A percentile compares a stretch with the other conserved stretches of the same genome.
phyloP scores from a whole-genome alignment of 1,140 invertebrate genomes.

The Bombyx mori region ASM3026992v2 NC_085109.1:1693001-1693500 shows the following conservation, averaged over 20 bases:
- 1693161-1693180: constrained; percentile 62
- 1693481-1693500: constrained; percentile 64
- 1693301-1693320: constrained; percentile 73
- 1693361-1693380: constrained; percentile 73
- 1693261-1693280: constrained; percentile 72
- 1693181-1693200: constrained; percentile 71
- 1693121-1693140: constrained; percentile 73
- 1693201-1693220: constrained; percentile 70
- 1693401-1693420: constrained; percentile 69
- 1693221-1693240: constrained; percentile 70
- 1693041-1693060: too few species aligned
- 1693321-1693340: constrained; percentile 70
- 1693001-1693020: too few species aligned
- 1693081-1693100: too few species aligned
- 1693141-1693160: constrained; percentile 70
- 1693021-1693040: too few species aligned
- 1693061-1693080: too few species aligned
- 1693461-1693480: constrained; percentile 68
- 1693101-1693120: too few species aligned
- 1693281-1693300: constrained; percentile 66
- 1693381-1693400: constrained; percentile 64
- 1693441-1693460: constrained; percentile 70
- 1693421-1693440: constrained; percentile 73
- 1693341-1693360: constrained; percentile 70
- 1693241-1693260: constrained; percentile 68